phyloP scores from a whole-genome alignment of 2,888 invertebrate genomes.

The Tortricodes alternella region DNA sequence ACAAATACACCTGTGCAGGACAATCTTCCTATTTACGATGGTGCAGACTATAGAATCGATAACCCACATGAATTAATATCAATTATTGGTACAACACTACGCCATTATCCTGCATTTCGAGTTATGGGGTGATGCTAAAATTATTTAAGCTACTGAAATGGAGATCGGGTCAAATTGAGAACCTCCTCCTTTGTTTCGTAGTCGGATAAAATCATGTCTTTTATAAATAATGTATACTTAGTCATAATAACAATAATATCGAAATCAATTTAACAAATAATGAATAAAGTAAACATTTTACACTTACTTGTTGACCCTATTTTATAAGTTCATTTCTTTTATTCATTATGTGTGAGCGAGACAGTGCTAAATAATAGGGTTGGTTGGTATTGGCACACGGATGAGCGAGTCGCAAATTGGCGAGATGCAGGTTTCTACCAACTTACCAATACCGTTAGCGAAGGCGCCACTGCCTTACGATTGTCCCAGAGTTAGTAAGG shows the following conservation, averaged over 20 bases:
- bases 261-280: no score
- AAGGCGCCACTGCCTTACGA: not conserved
- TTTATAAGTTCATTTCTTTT: not conserved
- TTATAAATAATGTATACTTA: no score
- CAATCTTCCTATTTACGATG: constrained; percentile 32
- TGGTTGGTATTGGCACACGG: not conserved
- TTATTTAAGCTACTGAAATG: not conserved
- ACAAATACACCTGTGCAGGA: constrained; percentile 21
- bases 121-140: not conserved
- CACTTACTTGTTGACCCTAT: no score
- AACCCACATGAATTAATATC: constrained; percentile 27
- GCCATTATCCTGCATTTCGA: not conserved
- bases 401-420: constrained; percentile 10
- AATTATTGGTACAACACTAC: constrained; percentile 25
- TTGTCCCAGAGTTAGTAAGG: not conserved
- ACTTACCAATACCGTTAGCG: not conserved
- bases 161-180: no score
- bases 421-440: not conserved
- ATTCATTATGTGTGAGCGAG: not conserved
- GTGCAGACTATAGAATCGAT: constrained; percentile 30
- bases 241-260: no score
- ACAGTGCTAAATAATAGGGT: not conserved
- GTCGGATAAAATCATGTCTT: no score
- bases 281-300: no score
- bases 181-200: no score